These are phyloP conservation scores for Leucoptera coffeella DNA, from an alignment of 2,888 invertebrate species.

Conservation along the genomic window DNA sequence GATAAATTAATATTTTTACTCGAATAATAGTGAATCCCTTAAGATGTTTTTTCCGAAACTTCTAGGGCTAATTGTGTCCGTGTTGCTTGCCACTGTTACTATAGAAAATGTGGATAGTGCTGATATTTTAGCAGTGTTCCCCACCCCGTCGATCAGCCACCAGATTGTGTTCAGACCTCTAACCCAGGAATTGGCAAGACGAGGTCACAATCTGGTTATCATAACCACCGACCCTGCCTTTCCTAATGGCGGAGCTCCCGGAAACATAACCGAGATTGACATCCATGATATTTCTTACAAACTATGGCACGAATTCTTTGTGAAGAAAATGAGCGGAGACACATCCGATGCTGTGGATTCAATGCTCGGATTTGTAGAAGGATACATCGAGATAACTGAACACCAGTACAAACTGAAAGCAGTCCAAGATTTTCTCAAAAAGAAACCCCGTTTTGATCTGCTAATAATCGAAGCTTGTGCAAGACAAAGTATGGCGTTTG, in stretches of 20 bases:
- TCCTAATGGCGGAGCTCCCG: neutral
- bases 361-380: neutral
- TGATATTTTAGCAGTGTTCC: neutral
- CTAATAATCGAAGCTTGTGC: conserved; percentile 1
- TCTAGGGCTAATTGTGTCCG: too few relatives aligned
- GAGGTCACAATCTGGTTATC: conserved; percentile 1
- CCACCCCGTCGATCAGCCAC: conserved; percentile 6
- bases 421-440: conserved; percentile 1
- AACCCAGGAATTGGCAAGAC: conserved; percentile 2
- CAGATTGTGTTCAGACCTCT: conserved; percentile 6
- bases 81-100: too few relatives aligned
- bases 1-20: too few relatives aligned
- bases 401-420: neutral
- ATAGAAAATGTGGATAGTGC: too few relatives aligned
- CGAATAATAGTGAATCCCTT: too few relatives aligned
- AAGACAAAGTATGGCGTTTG: neutral
- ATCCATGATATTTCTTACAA: neutral
- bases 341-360: neutral
- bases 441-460: conserved; percentile 1
- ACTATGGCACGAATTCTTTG: neutral
- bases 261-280: neutral
- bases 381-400: neutral
- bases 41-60: too few relatives aligned
- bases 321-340: neutral
- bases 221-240: conserved; percentile 1